These are phyloP conservation scores for Whitmania pigra DNA, from an alignment of 1,140 invertebrate genomes.

Conservation along the genomic window DNA sequence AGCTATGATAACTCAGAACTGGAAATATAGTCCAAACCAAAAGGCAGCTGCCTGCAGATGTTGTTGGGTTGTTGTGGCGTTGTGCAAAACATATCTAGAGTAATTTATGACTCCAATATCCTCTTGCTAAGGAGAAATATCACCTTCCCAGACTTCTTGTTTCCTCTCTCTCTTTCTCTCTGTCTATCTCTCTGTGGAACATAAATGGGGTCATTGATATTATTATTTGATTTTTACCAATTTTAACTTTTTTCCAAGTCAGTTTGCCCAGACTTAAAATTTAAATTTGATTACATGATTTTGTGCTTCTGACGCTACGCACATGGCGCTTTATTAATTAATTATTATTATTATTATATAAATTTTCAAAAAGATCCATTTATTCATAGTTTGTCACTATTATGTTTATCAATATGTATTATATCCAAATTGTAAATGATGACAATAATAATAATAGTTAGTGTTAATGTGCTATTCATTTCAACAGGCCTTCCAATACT, in stretches of 20 bases:
- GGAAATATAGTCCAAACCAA: not conserved
- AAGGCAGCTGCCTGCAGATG: not conserved
- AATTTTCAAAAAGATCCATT: too few relatives aligned
- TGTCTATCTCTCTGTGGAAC: not conserved
- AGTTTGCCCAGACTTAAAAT: too few relatives aligned
- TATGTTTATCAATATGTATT: too few relatives aligned
- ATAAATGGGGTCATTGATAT: not conserved
- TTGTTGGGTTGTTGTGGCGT: not conserved
- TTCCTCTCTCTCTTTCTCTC: too few relatives aligned
- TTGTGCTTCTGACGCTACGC: too few relatives aligned
- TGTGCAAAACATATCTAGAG: not conserved
- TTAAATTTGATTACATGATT: too few relatives aligned
- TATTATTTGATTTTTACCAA: too few relatives aligned
- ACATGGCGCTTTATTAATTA: too few relatives aligned
- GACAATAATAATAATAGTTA: not conserved
- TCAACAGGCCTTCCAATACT: too few relatives aligned
- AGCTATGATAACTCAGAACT: not conserved
- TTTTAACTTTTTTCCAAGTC: too few relatives aligned
- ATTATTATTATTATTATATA: too few relatives aligned
- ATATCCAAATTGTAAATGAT: slow-evolving; percentile 30
- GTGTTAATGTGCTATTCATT: not conserved
- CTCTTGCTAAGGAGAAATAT: not conserved
- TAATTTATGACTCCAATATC: not conserved
- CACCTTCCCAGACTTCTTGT: not conserved
- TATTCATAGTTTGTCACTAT: too few relatives aligned